These are phyloP conservation scores for Mionectes macconnelli DNA, from an alignment of 2,113 vertebrate species.

Conservation along the genomic window DNA sequence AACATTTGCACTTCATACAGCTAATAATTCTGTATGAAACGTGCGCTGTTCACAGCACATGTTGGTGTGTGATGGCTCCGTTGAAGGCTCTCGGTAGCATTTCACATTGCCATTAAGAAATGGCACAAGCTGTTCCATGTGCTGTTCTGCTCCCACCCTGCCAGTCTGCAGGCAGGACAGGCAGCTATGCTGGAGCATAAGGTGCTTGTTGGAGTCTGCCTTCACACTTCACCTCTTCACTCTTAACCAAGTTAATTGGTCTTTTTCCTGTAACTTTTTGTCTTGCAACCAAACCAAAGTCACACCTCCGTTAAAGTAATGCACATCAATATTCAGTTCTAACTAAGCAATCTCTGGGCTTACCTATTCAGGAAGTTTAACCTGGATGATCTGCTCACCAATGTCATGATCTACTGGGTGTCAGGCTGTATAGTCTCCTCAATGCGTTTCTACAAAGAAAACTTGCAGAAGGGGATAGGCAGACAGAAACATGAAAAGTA, in stretches of 20 bases:
- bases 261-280: neutral
- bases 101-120: neutral
- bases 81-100: neutral
- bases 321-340: neutral
- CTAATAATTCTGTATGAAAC: neutral
- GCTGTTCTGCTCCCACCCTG: neutral
- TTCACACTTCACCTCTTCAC: neutral
- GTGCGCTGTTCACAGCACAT: neutral
- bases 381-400: constrained; percentile 78
- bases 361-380: constrained; percentile 69
- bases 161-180: neutral
- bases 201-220: neutral
- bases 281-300: neutral
- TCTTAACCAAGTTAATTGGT: neutral
- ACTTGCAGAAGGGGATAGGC: constrained; percentile 27
- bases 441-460: constrained; percentile 80
- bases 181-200: neutral
- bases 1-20: neutral
- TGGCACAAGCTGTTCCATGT: neutral
- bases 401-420: constrained; percentile 83
- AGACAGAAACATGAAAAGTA: constrained; percentile 67
- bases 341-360: neutral
- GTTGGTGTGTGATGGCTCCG: neutral
- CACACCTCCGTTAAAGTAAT: neutral
- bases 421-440: constrained; percentile 71